These are phyloP conservation scores for Brienomyrus longianalis DNA, from an alignment of 2,113 vertebrate genomes.

Conservation along the genomic window DNA sequence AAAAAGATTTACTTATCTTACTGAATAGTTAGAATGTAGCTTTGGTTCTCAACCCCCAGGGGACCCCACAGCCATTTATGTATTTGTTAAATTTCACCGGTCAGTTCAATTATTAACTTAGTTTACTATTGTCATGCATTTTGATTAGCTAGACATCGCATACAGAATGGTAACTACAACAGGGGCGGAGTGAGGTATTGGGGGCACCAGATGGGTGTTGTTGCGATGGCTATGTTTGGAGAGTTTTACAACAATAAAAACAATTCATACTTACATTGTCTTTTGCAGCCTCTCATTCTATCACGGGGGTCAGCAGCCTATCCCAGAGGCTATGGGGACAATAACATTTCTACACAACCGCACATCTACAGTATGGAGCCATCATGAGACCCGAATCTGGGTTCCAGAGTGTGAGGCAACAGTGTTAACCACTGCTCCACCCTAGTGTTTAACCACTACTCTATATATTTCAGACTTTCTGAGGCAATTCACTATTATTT, in stretches of 20 bases:
- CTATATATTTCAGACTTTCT: background rate
- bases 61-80: background rate
- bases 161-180: background rate
- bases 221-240: background rate
- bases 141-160: background rate
- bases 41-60: background rate
- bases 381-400: background rate
- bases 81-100: background rate
- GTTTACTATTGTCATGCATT: background rate
- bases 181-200: background rate
- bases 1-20: background rate
- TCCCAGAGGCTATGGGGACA: background rate
- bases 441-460: background rate
- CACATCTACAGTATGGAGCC: background rate
- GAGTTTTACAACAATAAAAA: background rate
- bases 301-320: background rate
- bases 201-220: background rate
- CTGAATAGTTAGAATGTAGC: background rate
- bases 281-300: too few relatives aligned
- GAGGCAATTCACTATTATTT: background rate
- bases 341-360: background rate
- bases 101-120: background rate
- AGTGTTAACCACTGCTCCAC: background rate
- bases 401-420: background rate
- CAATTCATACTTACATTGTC: background rate